Conservation (phyloP, 2,888 invertebrate species). For the Congeria kusceri region DNA sequence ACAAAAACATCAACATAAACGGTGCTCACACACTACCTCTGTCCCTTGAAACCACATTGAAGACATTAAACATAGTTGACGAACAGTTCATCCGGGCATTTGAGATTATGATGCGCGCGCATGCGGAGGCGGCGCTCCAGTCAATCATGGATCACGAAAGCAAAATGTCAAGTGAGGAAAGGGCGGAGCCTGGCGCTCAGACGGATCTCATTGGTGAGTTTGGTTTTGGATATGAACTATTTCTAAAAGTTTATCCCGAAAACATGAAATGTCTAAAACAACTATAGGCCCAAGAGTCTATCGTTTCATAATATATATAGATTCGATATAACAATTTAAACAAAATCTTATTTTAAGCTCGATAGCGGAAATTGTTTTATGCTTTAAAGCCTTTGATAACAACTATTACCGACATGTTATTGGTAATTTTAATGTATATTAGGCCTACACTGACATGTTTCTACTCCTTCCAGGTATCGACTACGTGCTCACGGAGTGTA, state of each 20-base stretch:
- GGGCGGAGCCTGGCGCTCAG: constrained; percentile 60
- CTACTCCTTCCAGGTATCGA: constrained; percentile 63
- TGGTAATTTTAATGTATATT: not conserved
- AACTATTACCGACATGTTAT: not conserved
- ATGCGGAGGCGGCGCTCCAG: constrained; percentile 52
- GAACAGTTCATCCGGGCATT: constrained; percentile 2
- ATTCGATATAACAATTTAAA: too few relatives aligned
- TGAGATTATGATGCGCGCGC: constrained; percentile 4
- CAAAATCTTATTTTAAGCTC: too few relatives aligned
- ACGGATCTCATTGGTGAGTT: constrained; percentile 71
- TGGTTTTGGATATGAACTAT: too few relatives aligned
- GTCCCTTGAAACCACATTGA: constrained; percentile 59
- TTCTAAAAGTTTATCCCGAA: too few relatives aligned
- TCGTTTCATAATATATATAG: too few relatives aligned
- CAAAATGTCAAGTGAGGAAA: constrained; percentile 35
- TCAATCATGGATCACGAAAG: constrained; percentile 58
- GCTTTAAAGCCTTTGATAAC: not conserved
- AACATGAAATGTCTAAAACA: too few relatives aligned
- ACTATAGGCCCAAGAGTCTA: too few relatives aligned
- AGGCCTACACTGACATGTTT: not conserved
- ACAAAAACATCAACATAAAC: constrained; percentile 50
- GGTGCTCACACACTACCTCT: constrained; percentile 59
- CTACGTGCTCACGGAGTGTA: constrained; percentile 48
- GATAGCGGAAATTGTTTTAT: too few relatives aligned
- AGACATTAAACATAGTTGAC: constrained; percentile 43